Percentiles rank a stretch among this genome's conserved stretches.
Conservation (phyloP, 2,888 invertebrate genomes). For the Embidobia sp. region DNA sequence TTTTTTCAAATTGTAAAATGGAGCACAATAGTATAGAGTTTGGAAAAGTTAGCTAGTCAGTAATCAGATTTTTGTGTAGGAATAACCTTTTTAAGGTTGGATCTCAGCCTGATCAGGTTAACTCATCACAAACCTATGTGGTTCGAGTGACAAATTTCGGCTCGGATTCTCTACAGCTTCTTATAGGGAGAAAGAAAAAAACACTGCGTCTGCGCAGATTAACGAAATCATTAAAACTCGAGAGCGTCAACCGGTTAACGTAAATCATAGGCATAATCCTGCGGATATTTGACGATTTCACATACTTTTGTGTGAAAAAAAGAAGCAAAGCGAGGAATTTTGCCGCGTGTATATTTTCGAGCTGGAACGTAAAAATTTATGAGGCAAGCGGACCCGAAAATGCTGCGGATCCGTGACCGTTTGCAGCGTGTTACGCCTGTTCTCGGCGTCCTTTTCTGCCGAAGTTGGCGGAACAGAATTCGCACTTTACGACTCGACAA, state of each 20-base stretch:
- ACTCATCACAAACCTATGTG: no score
- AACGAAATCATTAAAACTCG: conserved; percentile 23
- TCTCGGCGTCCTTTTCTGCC: conserved; percentile 32
- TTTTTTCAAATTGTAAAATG: no score
- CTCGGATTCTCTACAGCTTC: no score
- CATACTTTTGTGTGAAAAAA: conserved; percentile 29
- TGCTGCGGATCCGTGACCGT: conserved; percentile 52
- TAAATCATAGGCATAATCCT: conserved; percentile 57
- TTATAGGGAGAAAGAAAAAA: not conserved
- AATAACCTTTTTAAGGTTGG: no score
- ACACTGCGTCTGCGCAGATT: conserved; percentile 7
- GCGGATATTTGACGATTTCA: conserved; percentile 50
- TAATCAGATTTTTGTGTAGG: no score
- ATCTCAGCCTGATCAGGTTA: no score
- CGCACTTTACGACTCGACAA: conserved; percentile 67
- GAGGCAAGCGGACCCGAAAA: conserved; percentile 57
- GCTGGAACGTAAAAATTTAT: conserved; percentile 55
- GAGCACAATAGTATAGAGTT: no score
- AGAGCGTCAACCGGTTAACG: conserved; percentile 33
- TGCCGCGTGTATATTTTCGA: conserved; percentile 8
- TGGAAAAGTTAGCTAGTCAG: no score
- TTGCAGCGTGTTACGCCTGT: conserved; percentile 49
- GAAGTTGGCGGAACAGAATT: conserved; percentile 65
- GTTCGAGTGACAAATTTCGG: no score
- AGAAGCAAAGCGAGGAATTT: conserved; percentile 28